phyloP scores from a whole-genome alignment of 1,140 invertebrate genomes.

The Tetranychus urticae region DNA sequence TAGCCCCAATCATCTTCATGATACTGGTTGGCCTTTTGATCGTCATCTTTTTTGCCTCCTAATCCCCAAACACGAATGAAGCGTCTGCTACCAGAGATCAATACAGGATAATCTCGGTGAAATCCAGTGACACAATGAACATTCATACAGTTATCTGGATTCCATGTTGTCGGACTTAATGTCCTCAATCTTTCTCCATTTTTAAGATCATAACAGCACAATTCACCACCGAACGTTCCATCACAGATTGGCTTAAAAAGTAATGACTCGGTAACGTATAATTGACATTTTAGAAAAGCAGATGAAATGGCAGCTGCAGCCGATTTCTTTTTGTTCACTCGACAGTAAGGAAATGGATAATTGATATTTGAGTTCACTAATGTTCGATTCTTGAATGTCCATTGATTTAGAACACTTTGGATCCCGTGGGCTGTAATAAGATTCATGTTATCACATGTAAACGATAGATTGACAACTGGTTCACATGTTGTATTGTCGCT shows the following conservation, averaged over 20 bases:
- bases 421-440: not conserved
- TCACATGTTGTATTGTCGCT: not conserved
- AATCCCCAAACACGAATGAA: not conserved
- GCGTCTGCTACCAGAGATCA: not conserved
- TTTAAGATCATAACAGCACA: not conserved
- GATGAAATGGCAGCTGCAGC: not conserved
- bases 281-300: slow-evolving; percentile 1
- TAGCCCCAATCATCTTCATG: not conserved
- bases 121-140: slow-evolving; percentile 1
- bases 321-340: not conserved
- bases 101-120: not conserved
- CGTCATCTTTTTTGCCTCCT: not conserved
- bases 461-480: not conserved
- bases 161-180: not conserved
- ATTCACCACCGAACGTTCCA: not conserved
- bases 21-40: not conserved
- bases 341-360: not conserved
- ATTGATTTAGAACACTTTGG: not conserved
- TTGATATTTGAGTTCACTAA: not conserved
- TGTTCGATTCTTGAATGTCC: not conserved
- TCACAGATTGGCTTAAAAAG: slow-evolving; percentile 1
- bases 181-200: not conserved
- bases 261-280: not conserved
- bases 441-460: not conserved
- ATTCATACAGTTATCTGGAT: not conserved